Percentiles rank a stretch among this genome's conserved stretches.
phyloP scores from a whole-genome alignment of 2,888 invertebrate species.

The Petrophora chlorosata region DNA sequence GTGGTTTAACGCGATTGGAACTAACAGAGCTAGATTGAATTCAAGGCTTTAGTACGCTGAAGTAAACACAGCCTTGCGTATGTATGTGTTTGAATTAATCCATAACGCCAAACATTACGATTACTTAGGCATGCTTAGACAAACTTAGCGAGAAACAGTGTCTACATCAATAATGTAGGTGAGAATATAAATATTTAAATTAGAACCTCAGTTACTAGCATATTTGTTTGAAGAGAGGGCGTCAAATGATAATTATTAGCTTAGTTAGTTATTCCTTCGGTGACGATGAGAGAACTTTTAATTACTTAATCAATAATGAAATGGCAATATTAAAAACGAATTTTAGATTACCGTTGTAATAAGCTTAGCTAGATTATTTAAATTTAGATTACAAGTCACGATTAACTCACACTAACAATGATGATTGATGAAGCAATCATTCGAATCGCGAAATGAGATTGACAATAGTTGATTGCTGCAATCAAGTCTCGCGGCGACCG shows the following conservation, averaged over 20 bases:
- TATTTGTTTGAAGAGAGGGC: too few species aligned
- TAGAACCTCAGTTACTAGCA: too few species aligned
- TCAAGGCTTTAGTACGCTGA: slow-evolving; percentile 30
- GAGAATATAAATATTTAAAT: too few species aligned
- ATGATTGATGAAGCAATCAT: slow-evolving; percentile 13
- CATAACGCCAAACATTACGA: too few species aligned
- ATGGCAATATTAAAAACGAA: too few species aligned
- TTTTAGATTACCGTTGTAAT: neutral
- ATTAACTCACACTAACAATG: slow-evolving; percentile 3
- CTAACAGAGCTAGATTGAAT: slow-evolving; percentile 41
- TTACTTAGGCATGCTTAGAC: neutral
- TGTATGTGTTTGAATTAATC: too few species aligned
- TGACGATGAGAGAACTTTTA: neutral
- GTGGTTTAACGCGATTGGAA: slow-evolving; percentile 16
- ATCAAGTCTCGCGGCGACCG: slow-evolving; percentile 21
- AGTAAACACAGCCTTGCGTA: too few species aligned
- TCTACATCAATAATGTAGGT: too few species aligned
- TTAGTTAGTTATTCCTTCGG: too few species aligned
- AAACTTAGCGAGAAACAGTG: too few species aligned
- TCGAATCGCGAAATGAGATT: slow-evolving; percentile 31
- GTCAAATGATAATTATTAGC: too few species aligned
- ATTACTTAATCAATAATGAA: neutral
- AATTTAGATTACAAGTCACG: neutral
- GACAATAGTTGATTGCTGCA: slow-evolving; percentile 33
- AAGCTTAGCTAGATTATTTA: too few species aligned